Percentiles rank a stretch among this genome's conserved stretches.
phyloP scores from a whole-genome alignment of 2,888 invertebrate species.

The Drosophila ezoana region DNA sequence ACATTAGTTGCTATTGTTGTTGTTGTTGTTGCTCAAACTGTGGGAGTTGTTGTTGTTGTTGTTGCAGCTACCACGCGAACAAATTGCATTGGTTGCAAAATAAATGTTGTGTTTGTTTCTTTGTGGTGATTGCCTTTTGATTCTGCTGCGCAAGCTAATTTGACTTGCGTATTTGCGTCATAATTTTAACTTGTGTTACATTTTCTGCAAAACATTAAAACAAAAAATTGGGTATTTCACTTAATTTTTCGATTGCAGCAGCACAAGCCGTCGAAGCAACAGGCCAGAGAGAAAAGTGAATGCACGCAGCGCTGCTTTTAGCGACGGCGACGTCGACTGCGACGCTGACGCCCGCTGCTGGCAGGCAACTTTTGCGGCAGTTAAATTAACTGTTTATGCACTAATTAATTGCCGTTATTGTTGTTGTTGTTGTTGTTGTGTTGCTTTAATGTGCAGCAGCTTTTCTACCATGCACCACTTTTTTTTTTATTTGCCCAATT shows the following conservation, averaged over 20 bases:
- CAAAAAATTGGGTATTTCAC: slow-evolving; percentile 24
- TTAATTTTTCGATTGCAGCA: slow-evolving; percentile 42
- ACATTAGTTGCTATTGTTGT: slow-evolving; percentile 46
- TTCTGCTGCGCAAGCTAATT: slow-evolving; percentile 53
- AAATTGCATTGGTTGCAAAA: slow-evolving; percentile 66
- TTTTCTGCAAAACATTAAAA: slow-evolving; percentile 38
- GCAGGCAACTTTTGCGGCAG: slow-evolving; percentile 50
- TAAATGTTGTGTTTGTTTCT: slow-evolving; percentile 9
- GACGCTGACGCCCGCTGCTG: background rate
- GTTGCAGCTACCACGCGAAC: slow-evolving; percentile 49
- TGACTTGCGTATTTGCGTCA: slow-evolving; percentile 61
- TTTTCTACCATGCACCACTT: slow-evolving; percentile 28
- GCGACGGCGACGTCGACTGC: too few species aligned
- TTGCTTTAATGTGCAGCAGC: slow-evolving; percentile 1
- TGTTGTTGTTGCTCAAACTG: slow-evolving; percentile 20
- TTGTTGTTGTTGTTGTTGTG: slow-evolving; percentile 1
- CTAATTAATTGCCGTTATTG: slow-evolving; percentile 79
- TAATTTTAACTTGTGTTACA: slow-evolving; percentile 55
- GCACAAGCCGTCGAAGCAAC: slow-evolving; percentile 28
- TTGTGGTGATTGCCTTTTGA: slow-evolving; percentile 2
- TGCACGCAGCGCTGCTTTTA: slow-evolving; percentile 47
- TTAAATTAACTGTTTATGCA: slow-evolving; percentile 83
- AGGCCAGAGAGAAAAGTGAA: slow-evolving; percentile 72
- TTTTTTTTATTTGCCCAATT: slow-evolving; percentile 13
- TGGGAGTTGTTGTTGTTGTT: slow-evolving; percentile 26